Percentiles rank a stretch among this genome's conserved stretches.
These are phyloP conservation scores for Mythimna loreyi DNA, from an alignment of 2,888 invertebrate genomes.

Conservation along the genomic window DNA sequence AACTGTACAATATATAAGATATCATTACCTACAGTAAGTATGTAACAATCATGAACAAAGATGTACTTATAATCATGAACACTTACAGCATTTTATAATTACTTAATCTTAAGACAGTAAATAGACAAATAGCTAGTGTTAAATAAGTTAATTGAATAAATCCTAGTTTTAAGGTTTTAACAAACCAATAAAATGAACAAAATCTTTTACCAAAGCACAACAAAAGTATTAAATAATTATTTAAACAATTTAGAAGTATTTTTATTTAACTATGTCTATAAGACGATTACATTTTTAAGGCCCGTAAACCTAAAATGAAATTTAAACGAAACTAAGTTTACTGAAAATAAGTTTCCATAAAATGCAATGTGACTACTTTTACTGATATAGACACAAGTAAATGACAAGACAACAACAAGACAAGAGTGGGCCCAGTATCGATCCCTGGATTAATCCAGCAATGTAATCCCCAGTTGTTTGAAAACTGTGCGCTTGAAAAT, in stretches of 20 bases:
- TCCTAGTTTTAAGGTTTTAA: constrained; percentile 25
- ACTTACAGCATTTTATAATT: constrained; percentile 29
- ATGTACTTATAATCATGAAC: constrained; percentile 30
- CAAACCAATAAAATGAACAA: constrained; percentile 50
- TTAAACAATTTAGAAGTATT: constrained; percentile 36
- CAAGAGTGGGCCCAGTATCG: constrained; percentile 15
- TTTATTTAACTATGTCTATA: constrained; percentile 23
- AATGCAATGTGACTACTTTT: not conserved
- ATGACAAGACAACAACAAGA: no score
- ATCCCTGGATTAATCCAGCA: constrained; percentile 9
- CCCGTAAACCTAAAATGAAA: not conserved
- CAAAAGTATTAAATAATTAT: constrained; percentile 57
- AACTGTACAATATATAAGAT: constrained; percentile 21
- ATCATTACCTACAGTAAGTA: constrained; percentile 1
- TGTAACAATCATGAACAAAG: constrained; percentile 41
- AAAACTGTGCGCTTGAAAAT: not conserved
- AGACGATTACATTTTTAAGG: constrained; percentile 25
- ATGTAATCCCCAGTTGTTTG: not conserved
- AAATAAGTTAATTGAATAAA: constrained; percentile 16
- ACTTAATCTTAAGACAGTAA: constrained; percentile 22
- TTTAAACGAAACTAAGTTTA: not conserved
- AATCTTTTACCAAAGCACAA: constrained; percentile 60
- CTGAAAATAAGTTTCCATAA: not conserved
- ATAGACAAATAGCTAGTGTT: constrained; percentile 9
- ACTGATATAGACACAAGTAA: not conserved